A percentile compares a stretch with the other conserved stretches of the same genome.
phyloP scores from a whole-genome alignment of 37 sponge, comb jelly and placozoan species.

The Beroe forskalii region DNA sequence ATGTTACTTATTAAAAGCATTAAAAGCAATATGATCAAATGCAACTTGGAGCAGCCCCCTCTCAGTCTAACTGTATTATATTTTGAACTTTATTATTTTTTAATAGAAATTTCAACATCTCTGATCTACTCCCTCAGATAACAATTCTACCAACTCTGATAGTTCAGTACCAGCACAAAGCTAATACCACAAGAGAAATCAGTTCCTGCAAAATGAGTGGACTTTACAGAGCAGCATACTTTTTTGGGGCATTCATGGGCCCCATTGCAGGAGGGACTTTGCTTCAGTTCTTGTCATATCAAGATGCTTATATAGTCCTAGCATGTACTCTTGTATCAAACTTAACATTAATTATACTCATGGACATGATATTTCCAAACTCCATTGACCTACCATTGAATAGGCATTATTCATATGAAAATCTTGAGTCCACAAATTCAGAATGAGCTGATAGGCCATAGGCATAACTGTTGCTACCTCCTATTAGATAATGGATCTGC shows the following conservation, averaged over 20 bases:
- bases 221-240: slow-evolving; percentile 47
- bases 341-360: not conserved
- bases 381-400: slow-evolving; percentile 25
- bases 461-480: no score
- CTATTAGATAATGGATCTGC: no score
- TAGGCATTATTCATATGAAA: slow-evolving; percentile 19
- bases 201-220: slow-evolving; percentile 49
- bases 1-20: no score
- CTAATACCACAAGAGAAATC: not conserved
- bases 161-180: slow-evolving; percentile 18
- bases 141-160: slow-evolving; percentile 46
- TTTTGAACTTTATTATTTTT: no score
- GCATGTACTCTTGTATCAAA: not conserved
- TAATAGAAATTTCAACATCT: not conserved
- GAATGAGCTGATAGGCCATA: no score
- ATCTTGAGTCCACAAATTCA: slow-evolving; percentile 5
- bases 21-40: no score
- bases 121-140: not conserved
- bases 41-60: no score
- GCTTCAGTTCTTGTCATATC: not conserved
- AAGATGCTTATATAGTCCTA: not conserved
- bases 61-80: no score
- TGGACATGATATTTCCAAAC: not conserved
- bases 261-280: slow-evolving; percentile 6
- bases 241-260: slow-evolving; percentile 34